Percentiles rank a stretch among this genome's conserved stretches.
These are phyloP conservation scores for Callitettix versicolor DNA, from an alignment of 1,140 invertebrate genomes.

Conservation along the genomic window DNA sequence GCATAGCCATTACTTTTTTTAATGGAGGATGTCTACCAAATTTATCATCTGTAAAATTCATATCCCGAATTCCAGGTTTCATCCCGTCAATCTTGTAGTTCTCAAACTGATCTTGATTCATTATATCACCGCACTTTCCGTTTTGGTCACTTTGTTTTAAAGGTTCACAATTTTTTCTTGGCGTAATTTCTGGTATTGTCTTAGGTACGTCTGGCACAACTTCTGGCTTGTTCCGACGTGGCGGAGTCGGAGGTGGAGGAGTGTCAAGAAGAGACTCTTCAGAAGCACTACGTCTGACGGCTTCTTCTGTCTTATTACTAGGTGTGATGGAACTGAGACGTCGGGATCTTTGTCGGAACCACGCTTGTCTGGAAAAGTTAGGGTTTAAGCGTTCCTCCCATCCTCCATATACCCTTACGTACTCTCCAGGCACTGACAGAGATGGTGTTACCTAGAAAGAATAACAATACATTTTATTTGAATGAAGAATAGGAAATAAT, in stretches of 20 bases:
- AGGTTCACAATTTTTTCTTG: background rate
- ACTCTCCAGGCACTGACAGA: constrained; percentile 31
- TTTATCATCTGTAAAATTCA: constrained; percentile 14
- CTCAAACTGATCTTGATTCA: background rate
- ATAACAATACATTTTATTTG: background rate
- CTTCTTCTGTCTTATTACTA: constrained; percentile 11
- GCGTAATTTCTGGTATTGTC: background rate
- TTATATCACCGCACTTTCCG: constrained; percentile 1
- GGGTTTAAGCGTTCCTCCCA: constrained; percentile 46
- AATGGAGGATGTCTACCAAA: constrained; percentile 19
- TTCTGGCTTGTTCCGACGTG: constrained; percentile 22
- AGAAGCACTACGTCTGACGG: constrained; percentile 32
- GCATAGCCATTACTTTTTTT: constrained; percentile 20
- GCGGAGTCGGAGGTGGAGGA: constrained; percentile 20
- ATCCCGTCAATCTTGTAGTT: background rate
- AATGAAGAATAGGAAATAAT: background rate
- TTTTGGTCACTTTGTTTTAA: background rate
- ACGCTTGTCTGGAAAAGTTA: constrained; percentile 46
- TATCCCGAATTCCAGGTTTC: background rate
- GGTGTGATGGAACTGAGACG: constrained; percentile 24
- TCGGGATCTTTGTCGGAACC: constrained; percentile 39
- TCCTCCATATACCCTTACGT: constrained; percentile 39
- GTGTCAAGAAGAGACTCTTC: constrained; percentile 34
- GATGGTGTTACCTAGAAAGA: constrained; percentile 26
- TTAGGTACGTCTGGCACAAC: background rate